phyloP scores from a whole-genome alignment of 2,797 vertebrate genomes.

The Schizopygopsis malacanthus region DNA sequence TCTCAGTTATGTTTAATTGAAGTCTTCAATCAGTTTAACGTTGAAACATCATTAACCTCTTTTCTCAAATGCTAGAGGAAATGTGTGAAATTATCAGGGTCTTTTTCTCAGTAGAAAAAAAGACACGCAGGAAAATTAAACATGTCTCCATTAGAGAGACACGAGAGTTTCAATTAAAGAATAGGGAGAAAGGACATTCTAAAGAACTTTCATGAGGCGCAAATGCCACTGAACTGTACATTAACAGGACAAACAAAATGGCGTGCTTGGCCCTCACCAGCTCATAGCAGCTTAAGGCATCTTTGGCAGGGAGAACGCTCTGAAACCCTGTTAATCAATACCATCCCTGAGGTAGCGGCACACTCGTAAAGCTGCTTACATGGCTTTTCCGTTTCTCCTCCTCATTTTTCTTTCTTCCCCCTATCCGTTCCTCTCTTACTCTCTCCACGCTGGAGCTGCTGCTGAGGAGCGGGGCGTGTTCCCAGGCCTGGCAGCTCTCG shows the following conservation, averaged over 20 bases:
- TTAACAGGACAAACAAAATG: conserved; percentile 40
- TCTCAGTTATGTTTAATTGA: not conserved
- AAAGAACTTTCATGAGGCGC: conserved; percentile 15
- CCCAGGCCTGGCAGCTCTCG: conserved; percentile 14
- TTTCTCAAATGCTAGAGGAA: not conserved
- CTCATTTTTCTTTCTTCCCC: conserved; percentile 72
- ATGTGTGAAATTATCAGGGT: not conserved
- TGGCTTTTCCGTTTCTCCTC: conserved; percentile 66
- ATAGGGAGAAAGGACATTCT: not conserved
- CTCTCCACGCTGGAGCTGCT: not conserved
- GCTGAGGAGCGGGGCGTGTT: conserved; percentile 3
- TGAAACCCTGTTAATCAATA: conserved; percentile 73
- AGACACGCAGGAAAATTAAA: not conserved
- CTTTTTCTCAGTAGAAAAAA: not conserved
- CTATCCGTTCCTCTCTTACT: conserved; percentile 29
- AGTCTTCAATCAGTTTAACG: not conserved
- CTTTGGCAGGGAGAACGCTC: conserved; percentile 58
- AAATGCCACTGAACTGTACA: not conserved
- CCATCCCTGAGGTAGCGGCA: conserved; percentile 71
- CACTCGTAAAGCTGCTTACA: conserved; percentile 72
- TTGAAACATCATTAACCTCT: not conserved
- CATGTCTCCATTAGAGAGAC: not conserved
- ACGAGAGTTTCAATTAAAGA: not conserved
- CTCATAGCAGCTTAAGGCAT: conserved; percentile 42
- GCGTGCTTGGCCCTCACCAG: conserved; percentile 43